Conservation (phyloP, 2,113 vertebrate genomes). For the Turnix velox region DNA sequence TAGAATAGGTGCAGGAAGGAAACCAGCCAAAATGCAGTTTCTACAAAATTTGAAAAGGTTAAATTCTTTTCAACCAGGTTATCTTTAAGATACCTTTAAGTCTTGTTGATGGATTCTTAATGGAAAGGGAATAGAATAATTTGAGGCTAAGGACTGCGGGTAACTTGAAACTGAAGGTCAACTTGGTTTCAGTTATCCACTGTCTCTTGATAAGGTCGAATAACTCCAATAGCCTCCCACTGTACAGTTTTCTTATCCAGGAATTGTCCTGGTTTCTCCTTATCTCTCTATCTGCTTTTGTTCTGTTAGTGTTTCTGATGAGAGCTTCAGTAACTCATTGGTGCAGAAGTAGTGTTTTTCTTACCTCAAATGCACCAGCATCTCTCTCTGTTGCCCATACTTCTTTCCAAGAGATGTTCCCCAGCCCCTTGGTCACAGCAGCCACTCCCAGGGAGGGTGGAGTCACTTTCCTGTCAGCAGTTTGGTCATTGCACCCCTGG, state of each 20-base stretch:
- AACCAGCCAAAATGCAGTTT: not conserved
- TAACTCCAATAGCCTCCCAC: not conserved
- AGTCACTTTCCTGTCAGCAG: not conserved
- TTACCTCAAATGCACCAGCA: not conserved
- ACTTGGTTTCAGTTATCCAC: not conserved
- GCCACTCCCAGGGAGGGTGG: not conserved
- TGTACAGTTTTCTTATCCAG: not conserved
- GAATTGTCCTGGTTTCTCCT: not conserved
- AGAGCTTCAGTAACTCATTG: not conserved
- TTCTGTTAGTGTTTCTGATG: not conserved
- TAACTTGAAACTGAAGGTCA: constrained; percentile 30
- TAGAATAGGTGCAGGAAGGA: not conserved
- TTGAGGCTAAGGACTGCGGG: not conserved
- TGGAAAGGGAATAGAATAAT: not conserved
- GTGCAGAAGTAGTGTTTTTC: not conserved
- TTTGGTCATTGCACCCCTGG: not conserved
- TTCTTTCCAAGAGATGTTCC: not conserved
- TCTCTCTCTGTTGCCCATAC: not conserved
- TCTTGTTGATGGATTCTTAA: not conserved
- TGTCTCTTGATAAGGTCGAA: not conserved
- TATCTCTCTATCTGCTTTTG: not conserved
- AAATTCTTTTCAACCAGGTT: not conserved
- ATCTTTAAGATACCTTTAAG: not conserved
- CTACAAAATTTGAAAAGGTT: not conserved
- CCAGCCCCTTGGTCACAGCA: not conserved